Percentiles rank a stretch among this genome's conserved stretches.
Evolutionary conservation across 2,888 invertebrate species (phyloP).

Genomic region (Abrostola triplasia): DNA sequence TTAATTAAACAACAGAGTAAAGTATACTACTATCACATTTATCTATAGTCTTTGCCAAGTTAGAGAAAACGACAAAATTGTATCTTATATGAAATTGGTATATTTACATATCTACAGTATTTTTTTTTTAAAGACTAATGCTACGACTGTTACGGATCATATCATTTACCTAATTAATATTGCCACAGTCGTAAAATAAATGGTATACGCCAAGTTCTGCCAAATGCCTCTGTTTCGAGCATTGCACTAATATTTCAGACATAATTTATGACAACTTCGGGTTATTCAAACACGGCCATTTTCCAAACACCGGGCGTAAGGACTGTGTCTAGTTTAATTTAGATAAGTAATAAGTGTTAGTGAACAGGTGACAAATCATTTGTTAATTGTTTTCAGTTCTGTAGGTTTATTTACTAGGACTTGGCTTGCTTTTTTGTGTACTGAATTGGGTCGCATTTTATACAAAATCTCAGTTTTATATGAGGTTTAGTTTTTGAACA

Average conservation of each 20-base stretch:
- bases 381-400: slow-evolving; percentile 1
- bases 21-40: no score
- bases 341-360: slow-evolving; percentile 5
- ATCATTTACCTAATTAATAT: slow-evolving; percentile 20
- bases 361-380: slow-evolving; percentile 9
- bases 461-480: no score
- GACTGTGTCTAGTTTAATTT: slow-evolving; percentile 13
- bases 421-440: neutral
- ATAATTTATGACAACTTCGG: slow-evolving; percentile 34
- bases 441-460: neutral
- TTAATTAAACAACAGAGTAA: no score
- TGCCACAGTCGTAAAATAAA: slow-evolving; percentile 15
- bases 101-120: no score
- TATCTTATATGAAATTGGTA: no score
- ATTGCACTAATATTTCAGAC: slow-evolving; percentile 33
- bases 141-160: slow-evolving; percentile 12
- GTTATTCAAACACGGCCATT: slow-evolving; percentile 27
- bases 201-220: slow-evolving; percentile 13
- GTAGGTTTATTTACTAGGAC: neutral
- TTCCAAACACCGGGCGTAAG: slow-evolving; percentile 10
- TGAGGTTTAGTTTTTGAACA: no score
- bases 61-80: no score
- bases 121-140: neutral
- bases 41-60: no score
- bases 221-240: slow-evolving; percentile 16